Conservation (phyloP, 2,888 invertebrate genomes). For the Trichopoda pennipes region DNA sequence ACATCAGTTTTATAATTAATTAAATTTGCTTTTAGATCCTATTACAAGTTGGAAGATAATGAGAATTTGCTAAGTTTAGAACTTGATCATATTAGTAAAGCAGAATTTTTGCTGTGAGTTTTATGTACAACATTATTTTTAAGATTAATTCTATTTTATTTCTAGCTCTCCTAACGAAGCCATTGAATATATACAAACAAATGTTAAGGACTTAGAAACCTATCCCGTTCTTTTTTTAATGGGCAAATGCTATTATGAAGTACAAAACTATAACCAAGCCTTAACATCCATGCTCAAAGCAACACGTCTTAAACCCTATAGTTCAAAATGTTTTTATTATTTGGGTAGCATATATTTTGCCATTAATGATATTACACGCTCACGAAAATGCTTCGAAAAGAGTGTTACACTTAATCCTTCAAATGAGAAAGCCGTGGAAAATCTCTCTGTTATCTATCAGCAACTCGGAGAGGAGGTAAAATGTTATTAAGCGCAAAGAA, state of each 20-base stretch:
- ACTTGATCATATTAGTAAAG: slow-evolving; percentile 71
- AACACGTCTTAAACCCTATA: slow-evolving; percentile 87
- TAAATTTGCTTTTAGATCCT: slow-evolving; percentile 72
- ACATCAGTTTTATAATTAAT: neutral
- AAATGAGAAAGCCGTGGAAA: slow-evolving; percentile 86
- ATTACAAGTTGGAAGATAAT: slow-evolving; percentile 71
- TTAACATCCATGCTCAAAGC: slow-evolving; percentile 86
- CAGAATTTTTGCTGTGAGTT: slow-evolving; percentile 75
- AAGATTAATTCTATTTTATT: neutral
- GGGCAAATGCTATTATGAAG: slow-evolving; percentile 74
- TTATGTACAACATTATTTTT: neutral
- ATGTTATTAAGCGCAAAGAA: neutral
- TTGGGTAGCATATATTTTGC: slow-evolving; percentile 88
- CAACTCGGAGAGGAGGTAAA: slow-evolving; percentile 84
- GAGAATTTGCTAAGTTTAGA: slow-evolving; percentile 69
- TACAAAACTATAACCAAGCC: slow-evolving; percentile 84
- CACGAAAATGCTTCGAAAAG: slow-evolving; percentile 92
- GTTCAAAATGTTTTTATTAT: slow-evolving; percentile 87
- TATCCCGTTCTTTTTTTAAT: slow-evolving; percentile 74
- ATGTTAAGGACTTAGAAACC: slow-evolving; percentile 68
- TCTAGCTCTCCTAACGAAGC: slow-evolving; percentile 82
- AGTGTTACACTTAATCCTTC: slow-evolving; percentile 87
- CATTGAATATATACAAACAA: slow-evolving; percentile 81
- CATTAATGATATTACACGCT: slow-evolving; percentile 86
- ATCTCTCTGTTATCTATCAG: slow-evolving; percentile 89